A percentile compares a stretch with the other conserved stretches of the same genome.
These are phyloP conservation scores for Sphenopsis melanotis DNA, from an alignment of 2,797 vertebrate genomes.

Conservation along the genomic window DNA sequence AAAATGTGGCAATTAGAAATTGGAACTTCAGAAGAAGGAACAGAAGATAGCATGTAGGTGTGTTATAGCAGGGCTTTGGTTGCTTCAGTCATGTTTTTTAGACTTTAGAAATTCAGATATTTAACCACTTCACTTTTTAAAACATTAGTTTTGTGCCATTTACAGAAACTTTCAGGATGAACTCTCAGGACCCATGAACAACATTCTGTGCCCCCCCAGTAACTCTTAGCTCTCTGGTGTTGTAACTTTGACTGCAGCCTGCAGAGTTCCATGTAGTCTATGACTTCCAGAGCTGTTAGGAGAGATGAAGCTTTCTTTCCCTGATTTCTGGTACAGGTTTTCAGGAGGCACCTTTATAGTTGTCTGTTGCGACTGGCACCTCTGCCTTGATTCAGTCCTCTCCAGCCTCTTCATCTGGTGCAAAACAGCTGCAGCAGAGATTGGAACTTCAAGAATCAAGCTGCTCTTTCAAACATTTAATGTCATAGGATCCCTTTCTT, in stretches of 20 bases:
- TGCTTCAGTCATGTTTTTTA: constrained; percentile 40
- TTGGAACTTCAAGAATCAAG: background rate
- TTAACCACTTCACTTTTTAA: constrained; percentile 38
- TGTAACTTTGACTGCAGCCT: background rate
- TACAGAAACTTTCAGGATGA: background rate
- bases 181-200: background rate
- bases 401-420: background rate
- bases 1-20: constrained; percentile 48
- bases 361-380: background rate
- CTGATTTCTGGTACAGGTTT: background rate
- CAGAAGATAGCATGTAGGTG: constrained; percentile 3
- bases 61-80: constrained; percentile 33
- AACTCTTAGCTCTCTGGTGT: background rate
- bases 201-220: background rate
- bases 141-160: background rate
- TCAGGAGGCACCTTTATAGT: background rate
- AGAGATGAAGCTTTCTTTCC: background rate
- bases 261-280: accelerated
- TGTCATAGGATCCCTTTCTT: background rate
- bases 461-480: background rate
- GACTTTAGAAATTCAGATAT: constrained; percentile 25
- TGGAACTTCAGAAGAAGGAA: constrained; percentile 58
- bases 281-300: background rate
- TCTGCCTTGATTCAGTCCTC: background rate
- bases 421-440: background rate